Conservation (phyloP, 2,113 vertebrate genomes). For the Ictalurus furcatus region DNA sequence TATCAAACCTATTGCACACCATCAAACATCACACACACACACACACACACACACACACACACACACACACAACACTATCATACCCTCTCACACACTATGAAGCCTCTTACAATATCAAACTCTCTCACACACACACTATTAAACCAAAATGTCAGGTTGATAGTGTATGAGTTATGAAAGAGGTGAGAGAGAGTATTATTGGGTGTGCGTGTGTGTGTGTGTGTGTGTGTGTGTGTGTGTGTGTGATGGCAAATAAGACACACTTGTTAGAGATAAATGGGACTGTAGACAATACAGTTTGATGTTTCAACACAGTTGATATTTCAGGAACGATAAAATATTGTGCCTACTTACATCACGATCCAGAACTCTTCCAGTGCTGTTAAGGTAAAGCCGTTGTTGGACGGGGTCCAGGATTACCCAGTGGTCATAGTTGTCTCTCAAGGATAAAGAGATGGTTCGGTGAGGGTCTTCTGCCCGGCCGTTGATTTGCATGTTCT, state of each 20-base stretch:
- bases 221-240: background rate
- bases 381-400: conserved; percentile 91
- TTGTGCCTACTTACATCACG: conserved; percentile 84
- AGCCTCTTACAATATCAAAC: conserved; percentile 22
- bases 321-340: background rate
- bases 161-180: conserved; percentile 11
- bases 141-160: conserved; percentile 32
- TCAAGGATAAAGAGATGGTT: conserved; percentile 90
- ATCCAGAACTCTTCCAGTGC: conserved; percentile 90
- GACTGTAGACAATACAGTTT: background rate
- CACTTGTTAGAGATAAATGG: background rate
- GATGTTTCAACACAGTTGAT: background rate
- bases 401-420: conserved; percentile 89
- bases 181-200: background rate
- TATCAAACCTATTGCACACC: background rate
- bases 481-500: conserved; percentile 97
- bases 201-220: background rate
- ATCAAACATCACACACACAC: background rate
- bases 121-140: conserved; percentile 8
- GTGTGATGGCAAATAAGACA: background rate
- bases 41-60: background rate
- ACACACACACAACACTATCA: background rate
- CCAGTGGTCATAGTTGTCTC: conserved; percentile 89
- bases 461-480: conserved; percentile 83
- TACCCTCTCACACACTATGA: background rate